These are phyloP conservation scores for Microtus oregoni DNA, from an alignment of 2,113 vertebrate genomes.

Conservation along the genomic window DNA sequence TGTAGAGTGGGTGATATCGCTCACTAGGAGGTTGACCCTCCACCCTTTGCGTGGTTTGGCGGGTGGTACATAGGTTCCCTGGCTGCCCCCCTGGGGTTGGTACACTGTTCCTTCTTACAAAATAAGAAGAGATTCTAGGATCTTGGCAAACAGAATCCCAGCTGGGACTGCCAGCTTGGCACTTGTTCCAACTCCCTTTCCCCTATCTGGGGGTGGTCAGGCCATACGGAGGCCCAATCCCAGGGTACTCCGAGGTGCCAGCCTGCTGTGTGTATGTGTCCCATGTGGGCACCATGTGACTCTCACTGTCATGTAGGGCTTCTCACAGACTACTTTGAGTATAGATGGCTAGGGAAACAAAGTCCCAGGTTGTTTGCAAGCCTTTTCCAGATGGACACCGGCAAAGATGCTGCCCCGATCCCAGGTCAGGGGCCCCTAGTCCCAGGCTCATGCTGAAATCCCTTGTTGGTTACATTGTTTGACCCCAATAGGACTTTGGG, in stretches of 20 bases:
- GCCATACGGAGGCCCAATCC: rapidly evolving
- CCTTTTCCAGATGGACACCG: rapidly evolving
- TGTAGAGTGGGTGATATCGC: not conserved
- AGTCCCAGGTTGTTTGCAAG: rapidly evolving
- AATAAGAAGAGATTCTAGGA: not conserved
- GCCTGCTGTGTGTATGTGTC: not conserved
- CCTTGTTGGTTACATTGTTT: not conserved
- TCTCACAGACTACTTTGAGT: rapidly evolving
- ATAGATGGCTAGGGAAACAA: not conserved
- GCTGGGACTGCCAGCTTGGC: rapidly evolving
- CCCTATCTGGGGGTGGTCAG: rapidly evolving
- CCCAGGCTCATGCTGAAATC: rapidly evolving
- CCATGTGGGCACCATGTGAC: rapidly evolving
- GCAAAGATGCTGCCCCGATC: not conserved
- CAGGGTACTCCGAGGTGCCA: not conserved
- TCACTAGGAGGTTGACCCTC: rapidly evolving
- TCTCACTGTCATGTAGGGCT: rapidly evolving
- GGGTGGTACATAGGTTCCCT: not conserved
- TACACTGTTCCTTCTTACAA: too few relatives aligned
- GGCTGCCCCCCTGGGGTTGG: rapidly evolving
- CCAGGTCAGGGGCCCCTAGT: rapidly evolving
- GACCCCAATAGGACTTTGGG: not conserved
- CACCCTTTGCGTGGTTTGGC: too few relatives aligned
- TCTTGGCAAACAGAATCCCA: rapidly evolving
- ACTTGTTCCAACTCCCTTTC: rapidly evolving